Evolutionary conservation across 2,113 vertebrate species (phyloP).

Genomic region (Naja naja): DNA sequence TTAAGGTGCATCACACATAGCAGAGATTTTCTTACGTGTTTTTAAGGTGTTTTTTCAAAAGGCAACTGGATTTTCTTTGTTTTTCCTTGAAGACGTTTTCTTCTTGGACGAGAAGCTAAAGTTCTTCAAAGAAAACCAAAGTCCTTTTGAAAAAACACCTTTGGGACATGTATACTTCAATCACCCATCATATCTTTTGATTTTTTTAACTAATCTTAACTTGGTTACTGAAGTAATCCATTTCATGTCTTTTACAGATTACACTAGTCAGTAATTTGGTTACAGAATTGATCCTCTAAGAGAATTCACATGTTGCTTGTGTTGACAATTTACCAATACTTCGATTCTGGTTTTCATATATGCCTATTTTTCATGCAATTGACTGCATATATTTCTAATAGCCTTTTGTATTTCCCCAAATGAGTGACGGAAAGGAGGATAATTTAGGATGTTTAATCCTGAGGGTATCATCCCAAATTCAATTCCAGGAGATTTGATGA

Average conservation of each 20-base stretch:
- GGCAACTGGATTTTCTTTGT: too few species aligned
- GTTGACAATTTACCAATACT: background rate
- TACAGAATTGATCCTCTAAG: background rate
- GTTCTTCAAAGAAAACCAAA: background rate
- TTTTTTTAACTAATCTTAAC: background rate
- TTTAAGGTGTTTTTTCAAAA: background rate
- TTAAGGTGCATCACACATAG: background rate
- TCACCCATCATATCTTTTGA: background rate
- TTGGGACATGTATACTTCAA: background rate
- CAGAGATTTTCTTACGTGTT: background rate
- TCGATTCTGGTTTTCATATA: background rate
- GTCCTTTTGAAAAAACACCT: background rate
- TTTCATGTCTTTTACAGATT: background rate
- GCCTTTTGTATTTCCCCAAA: background rate
- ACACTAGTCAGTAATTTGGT: background rate
- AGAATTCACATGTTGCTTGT: background rate
- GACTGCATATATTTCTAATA: background rate
- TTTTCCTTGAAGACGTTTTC: too few species aligned
- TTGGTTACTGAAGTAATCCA: background rate
- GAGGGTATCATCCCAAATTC: background rate
- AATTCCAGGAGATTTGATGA: background rate
- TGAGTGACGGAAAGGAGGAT: background rate
- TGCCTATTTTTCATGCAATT: background rate
- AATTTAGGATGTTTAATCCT: background rate
- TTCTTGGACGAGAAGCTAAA: background rate